These are phyloP conservation scores for Zaprionus vittiger DNA, from an alignment of 1,140 invertebrate species.

Conservation along the genomic window DNA sequence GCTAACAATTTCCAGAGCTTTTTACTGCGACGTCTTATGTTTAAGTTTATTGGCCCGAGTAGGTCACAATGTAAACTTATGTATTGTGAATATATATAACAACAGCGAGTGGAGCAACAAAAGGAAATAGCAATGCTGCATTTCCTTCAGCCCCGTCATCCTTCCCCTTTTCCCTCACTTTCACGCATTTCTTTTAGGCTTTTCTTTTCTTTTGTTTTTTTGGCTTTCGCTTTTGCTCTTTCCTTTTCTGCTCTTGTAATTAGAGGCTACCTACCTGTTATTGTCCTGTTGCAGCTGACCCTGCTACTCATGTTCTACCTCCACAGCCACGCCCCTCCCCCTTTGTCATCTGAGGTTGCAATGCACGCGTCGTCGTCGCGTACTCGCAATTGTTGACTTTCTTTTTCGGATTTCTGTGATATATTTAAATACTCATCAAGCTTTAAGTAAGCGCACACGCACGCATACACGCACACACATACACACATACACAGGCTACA, in stretches of 20 bases:
- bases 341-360: background rate
- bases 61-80: conserved; percentile 9
- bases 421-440: conserved; percentile 42
- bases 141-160: conserved; percentile 7
- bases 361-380: background rate
- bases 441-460: conserved; percentile 51
- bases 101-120: conserved; percentile 19
- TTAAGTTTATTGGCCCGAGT: conserved; percentile 25
- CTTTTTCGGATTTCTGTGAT: conserved; percentile 30
- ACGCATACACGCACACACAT: conserved; percentile 17
- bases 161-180: no score
- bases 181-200: conserved; percentile 4
- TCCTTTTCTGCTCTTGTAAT: background rate
- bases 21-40: background rate
- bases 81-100: conserved; percentile 3
- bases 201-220: background rate
- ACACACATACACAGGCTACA: conserved; percentile 29
- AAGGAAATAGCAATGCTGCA: conserved; percentile 14
- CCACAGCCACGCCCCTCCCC: background rate
- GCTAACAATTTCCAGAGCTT: conserved; percentile 10
- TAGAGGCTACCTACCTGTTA: background rate
- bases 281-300: background rate
- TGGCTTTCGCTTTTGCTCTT: background rate
- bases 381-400: conserved; percentile 25
- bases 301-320: background rate